Evolutionary conservation across 2,797 vertebrate species (phyloP).

Genomic region (Chaetodon trifasciatus): DNA sequence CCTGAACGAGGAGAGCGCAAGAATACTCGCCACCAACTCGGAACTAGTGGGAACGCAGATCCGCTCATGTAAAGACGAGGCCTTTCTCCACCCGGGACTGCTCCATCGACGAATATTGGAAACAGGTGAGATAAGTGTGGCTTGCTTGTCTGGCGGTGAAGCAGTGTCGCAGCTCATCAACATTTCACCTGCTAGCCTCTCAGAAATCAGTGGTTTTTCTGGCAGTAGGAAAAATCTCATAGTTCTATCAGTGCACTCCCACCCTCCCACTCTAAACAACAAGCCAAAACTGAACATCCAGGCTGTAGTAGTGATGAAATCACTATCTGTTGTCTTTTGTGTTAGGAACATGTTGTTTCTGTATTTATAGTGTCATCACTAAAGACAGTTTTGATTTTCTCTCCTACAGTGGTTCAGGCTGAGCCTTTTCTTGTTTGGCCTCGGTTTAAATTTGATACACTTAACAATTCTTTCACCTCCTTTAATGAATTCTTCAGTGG

Average conservation of each 20-base stretch:
- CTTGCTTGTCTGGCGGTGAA: rapidly evolving
- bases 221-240: conserved; percentile 11
- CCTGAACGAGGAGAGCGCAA: conserved; percentile 91
- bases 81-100: conserved; percentile 88
- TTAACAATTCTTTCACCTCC: conserved; percentile 85
- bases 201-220: conserved; percentile 2
- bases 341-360: conserved; percentile 63
- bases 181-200: background rate
- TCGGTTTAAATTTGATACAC: conserved; percentile 81
- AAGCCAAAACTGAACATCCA: conserved; percentile 47
- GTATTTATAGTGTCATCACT: conserved; percentile 77
- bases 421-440: conserved; percentile 78
- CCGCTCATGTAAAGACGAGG: conserved; percentile 92
- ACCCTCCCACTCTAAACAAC: conserved; percentile 10
- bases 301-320: conserved; percentile 59
- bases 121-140: conserved; percentile 80
- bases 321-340: conserved; percentile 56
- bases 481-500: conserved; percentile 88
- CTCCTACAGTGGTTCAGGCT: conserved; percentile 48
- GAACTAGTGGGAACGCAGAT: conserved; percentile 90
- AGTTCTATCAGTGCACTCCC: background rate
- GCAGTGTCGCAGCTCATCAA: background rate
- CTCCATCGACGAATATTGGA: conserved; percentile 90
- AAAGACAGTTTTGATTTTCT: conserved; percentile 74
- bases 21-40: conserved; percentile 90